phyloP scores from a whole-genome alignment of 2,888 invertebrate genomes.

The Drosophila tanythrix region DNA sequence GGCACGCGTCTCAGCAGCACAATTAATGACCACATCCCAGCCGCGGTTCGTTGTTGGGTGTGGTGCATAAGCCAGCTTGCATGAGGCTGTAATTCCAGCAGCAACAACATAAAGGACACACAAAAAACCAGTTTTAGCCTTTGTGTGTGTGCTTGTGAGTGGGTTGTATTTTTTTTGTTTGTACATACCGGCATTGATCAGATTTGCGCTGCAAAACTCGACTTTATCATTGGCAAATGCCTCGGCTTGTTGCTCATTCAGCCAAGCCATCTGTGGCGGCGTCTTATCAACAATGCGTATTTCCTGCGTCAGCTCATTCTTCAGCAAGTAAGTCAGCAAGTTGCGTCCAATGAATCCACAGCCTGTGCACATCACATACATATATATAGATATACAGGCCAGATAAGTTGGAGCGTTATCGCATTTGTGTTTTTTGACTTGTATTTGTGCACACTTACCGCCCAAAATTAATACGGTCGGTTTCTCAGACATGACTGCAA shows the following conservation, averaged over 20 bases:
- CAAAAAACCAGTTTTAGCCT: constrained; percentile 62
- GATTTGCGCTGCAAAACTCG: constrained; percentile 95
- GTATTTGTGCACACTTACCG: constrained; percentile 72
- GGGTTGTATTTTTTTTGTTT: constrained; percentile 24
- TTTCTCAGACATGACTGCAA: constrained; percentile 79
- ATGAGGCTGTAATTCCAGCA: constrained; percentile 88
- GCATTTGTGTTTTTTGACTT: constrained; percentile 4
- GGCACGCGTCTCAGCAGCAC: constrained; percentile 95
- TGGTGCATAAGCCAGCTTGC: constrained; percentile 90
- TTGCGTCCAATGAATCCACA: constrained; percentile 97
- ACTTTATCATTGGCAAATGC: constrained; percentile 91
- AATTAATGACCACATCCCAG: constrained; percentile 94
- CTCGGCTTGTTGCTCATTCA: constrained; percentile 90
- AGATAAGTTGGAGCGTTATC: constrained; percentile 39
- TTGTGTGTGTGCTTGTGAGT: constrained; percentile 18
- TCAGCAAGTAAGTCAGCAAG: constrained; percentile 92
- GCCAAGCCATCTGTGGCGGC: constrained; percentile 96
- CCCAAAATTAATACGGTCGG: constrained; percentile 84
- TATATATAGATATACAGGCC: constrained; percentile 16
- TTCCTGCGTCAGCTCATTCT: constrained; percentile 90
- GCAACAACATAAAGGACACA: constrained; percentile 32
- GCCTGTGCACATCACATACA: constrained; percentile 87
- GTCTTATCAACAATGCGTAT: constrained; percentile 96
- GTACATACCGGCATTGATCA: constrained; percentile 92
- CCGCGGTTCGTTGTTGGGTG: constrained; percentile 86